Percentiles rank a stretch among this genome's conserved stretches.
phyloP scores from a whole-genome alignment of 2,113 vertebrate species.

The Ceyx margarethae region DNA sequence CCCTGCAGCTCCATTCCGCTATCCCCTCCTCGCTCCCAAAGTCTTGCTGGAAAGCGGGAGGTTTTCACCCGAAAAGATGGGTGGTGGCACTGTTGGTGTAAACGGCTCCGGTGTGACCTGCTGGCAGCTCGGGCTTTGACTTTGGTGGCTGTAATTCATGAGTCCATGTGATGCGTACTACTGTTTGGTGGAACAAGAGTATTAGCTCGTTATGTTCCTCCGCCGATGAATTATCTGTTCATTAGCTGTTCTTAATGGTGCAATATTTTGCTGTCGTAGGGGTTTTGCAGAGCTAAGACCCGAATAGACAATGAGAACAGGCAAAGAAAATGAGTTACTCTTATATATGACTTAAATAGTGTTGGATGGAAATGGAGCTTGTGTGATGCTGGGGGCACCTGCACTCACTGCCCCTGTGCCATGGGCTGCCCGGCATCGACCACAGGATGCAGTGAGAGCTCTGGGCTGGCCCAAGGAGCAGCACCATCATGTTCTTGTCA shows the following conservation, averaged over 20 bases:
- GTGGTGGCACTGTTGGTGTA: rapidly evolving
- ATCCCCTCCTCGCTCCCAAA: rapidly evolving
- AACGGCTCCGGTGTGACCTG: not conserved
- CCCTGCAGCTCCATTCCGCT: rapidly evolving
- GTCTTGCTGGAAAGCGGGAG: rapidly evolving
- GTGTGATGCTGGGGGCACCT: not conserved
- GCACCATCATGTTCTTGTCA: not conserved
- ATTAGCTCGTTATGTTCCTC: not conserved
- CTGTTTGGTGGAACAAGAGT: not conserved
- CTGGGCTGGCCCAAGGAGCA: rapidly evolving
- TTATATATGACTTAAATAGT: not conserved
- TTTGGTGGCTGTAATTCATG: not conserved
- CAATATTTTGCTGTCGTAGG: not conserved
- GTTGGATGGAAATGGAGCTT: not conserved
- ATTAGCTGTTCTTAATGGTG: slow-evolving; percentile 22
- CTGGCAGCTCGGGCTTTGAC: not conserved
- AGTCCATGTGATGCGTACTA: rapidly evolving
- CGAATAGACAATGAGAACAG: not conserved
- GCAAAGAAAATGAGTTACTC: not conserved
- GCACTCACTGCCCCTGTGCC: not conserved
- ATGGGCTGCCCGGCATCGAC: not conserved
- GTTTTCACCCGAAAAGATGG: not conserved
- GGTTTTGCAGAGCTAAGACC: not conserved
- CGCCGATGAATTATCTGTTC: not conserved
- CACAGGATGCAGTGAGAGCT: not conserved